Evolutionary conservation across 2,797 vertebrate genomes (phyloP), one percentile per base, ranked within the genome.

Genomic region (Kryptopterus vitreolus): DNA sequence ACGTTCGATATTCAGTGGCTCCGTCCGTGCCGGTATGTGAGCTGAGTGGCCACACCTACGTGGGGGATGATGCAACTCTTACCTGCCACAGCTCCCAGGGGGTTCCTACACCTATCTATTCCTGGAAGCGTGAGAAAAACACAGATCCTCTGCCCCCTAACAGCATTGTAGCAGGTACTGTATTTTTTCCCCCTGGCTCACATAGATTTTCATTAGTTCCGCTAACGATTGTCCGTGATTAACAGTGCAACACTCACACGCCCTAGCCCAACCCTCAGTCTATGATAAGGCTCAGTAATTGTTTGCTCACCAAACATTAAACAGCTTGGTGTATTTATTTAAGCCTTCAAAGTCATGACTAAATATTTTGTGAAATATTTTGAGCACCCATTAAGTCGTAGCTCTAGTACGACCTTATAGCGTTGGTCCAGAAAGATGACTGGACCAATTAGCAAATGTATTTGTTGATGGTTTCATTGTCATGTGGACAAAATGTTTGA

Each of bases 91-190:
- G 92, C 52, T 81, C 86, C 0, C 77, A 84, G 58, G 93, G 92
- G 9, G 85, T 87, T 22, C 92, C 94, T 16, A 74, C 53, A 33
- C 90, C 92, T 38, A 86, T 90, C 58, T 94, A 93, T 84, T 83
- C 79, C 77, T 93, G 93, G 92, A 82, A 79, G 9, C 86, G 4
- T 31, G 75, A 86, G 26, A 89, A 89, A 52, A 74, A 89, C 13
- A 88, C 86, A 46, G 57, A 52, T 1, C 57, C 88, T 24, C 22
- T 89, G 10, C 87, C 89, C 74, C 84, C 86, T 20, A 81, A 87
- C 76, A 88, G 86, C 86, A 82, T 89, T 87, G 85, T 91, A 65
- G 86, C 91, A 91, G 89, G 93, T 92, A 88, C n/a, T 53, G 46
- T 61, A 69, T n/a, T n/a, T n/a, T n/a, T n/a, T n/a, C n/a, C n/a